Percentiles rank a stretch among this genome's conserved stretches.
Evolutionary conservation across 2,888 invertebrate genomes (phyloP).

Genomic region (Panorpa germanica): DNA sequence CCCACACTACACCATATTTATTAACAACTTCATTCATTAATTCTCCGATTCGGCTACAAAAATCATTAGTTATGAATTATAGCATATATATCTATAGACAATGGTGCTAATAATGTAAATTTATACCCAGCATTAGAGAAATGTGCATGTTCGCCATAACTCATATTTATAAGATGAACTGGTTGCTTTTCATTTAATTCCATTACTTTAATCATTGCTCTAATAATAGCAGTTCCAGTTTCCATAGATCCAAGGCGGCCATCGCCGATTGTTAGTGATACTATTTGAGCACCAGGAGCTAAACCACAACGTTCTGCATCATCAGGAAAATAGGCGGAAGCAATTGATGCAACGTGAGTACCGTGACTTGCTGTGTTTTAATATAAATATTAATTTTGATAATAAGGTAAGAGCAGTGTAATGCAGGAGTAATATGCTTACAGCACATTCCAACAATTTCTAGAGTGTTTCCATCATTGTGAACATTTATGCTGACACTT

Average conservation of each 20-base stretch:
- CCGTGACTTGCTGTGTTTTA: conserved; percentile 71
- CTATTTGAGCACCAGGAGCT: conserved; percentile 89
- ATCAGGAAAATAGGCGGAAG: conserved; percentile 75
- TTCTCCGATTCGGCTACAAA: conserved; percentile 59
- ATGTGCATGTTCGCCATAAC: conserved; percentile 90
- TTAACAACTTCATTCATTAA: conserved; percentile 75
- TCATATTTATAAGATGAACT: conserved; percentile 91
- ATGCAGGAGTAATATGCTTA: conserved; percentile 29
- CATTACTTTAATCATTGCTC: conserved; percentile 83
- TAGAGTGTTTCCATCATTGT: conserved; percentile 73
- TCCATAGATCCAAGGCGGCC: conserved; percentile 87
- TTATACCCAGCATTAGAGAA: conserved; percentile 78
- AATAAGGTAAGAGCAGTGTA: not conserved
- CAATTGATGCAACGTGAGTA: conserved; percentile 94
- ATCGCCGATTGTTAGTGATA: conserved; percentile 90
- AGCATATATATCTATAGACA: conserved; percentile 7
- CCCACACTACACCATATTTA: conserved; percentile 82
- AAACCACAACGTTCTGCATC: conserved; percentile 81
- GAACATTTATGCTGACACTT: conserved; percentile 81
- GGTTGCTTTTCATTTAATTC: conserved; percentile 35
- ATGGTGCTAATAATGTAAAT: conserved; percentile 1
- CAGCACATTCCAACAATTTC: conserved; percentile 92
- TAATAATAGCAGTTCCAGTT: conserved; percentile 80
- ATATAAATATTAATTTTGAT: conserved; percentile 10
- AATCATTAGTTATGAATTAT: conserved; percentile 5